Conservation (phyloP, 1,140 invertebrate species). For the Pteromalus puparum region DNA sequence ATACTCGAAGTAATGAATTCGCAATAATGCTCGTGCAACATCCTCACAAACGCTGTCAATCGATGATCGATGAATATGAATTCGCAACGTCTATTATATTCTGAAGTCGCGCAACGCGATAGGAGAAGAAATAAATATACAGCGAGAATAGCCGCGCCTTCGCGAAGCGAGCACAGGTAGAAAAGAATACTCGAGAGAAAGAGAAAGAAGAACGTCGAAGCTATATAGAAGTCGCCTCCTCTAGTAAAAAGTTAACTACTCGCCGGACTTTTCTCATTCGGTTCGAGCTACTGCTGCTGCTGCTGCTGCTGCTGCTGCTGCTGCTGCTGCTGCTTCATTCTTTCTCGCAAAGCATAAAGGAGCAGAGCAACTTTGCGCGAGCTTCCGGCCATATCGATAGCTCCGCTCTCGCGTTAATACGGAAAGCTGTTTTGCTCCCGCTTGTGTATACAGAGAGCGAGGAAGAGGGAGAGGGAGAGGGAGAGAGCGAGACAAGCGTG, state of each 20-base stretch:
- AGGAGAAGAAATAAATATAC: neutral
- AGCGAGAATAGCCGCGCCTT: neutral
- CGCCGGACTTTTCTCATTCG: constrained; percentile 38
- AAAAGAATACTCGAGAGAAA: neutral
- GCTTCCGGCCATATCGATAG: constrained; percentile 12
- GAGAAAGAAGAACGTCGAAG: constrained; percentile 3
- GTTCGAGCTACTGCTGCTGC: constrained; percentile 12
- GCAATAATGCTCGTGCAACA: too few relatives aligned
- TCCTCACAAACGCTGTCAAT: too few relatives aligned
- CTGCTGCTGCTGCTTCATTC: constrained; percentile 6
- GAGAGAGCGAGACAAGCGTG: neutral
- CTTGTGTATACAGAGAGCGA: neutral
- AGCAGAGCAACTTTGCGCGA: constrained; percentile 6
- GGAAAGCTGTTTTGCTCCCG: neutral
- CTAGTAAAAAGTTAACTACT: constrained; percentile 46
- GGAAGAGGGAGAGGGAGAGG: neutral
- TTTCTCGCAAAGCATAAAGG: neutral
- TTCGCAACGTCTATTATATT: too few relatives aligned
- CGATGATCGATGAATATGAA: too few relatives aligned
- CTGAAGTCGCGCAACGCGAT: too few relatives aligned
- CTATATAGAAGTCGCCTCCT: neutral
- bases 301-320: too few relatives aligned
- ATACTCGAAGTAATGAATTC: too few relatives aligned
- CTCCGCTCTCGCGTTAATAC: constrained; percentile 11
- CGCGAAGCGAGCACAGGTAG: neutral